These are phyloP conservation scores for Sarcophaga subvicina DNA, from an alignment of 2,888 invertebrate species.

Conservation along the genomic window DNA sequence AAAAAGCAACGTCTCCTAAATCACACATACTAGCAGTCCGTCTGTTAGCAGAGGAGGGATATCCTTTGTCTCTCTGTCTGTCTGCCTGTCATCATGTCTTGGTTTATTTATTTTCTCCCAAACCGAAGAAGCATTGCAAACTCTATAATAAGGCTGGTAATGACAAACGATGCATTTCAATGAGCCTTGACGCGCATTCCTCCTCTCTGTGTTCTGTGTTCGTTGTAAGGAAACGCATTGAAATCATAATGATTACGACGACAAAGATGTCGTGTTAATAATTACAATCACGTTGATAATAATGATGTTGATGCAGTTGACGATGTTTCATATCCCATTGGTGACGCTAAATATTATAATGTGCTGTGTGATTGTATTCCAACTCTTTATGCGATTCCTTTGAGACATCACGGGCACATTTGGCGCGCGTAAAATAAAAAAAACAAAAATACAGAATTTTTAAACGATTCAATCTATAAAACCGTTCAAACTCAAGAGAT, in stretches of 20 bases:
- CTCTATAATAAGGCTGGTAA: constrained; percentile 62
- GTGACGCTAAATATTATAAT: constrained; percentile 30
- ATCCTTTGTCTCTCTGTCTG: too few species aligned
- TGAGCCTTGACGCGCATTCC: constrained; percentile 50
- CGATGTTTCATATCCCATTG: constrained; percentile 30
- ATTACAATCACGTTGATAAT: constrained; percentile 31
- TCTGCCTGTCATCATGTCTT: constrained; percentile 7
- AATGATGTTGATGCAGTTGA: constrained; percentile 15
- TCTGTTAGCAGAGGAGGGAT: too few species aligned
- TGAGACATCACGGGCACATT: constrained; percentile 1
- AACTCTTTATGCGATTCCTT: constrained; percentile 36
- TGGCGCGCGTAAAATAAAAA: too few species aligned
- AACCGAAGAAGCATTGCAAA: constrained; percentile 25
- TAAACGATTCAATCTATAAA: neutral
- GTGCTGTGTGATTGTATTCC: constrained; percentile 4
- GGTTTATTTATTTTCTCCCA: constrained; percentile 33
- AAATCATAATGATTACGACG: constrained; percentile 35
- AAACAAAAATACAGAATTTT: too few species aligned
- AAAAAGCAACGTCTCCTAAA: constrained; percentile 11
- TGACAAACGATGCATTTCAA: constrained; percentile 68
- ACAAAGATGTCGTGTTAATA: neutral
- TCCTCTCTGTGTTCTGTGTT: neutral
- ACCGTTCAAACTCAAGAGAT: too few species aligned
- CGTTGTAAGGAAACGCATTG: constrained; percentile 20
- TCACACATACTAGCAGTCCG: neutral